A percentile compares a stretch with the other conserved stretches of the same genome.
Evolutionary conservation across 1,140 invertebrate genomes (phyloP).

Genomic region (Thalassaphorura encarpata): DNA sequence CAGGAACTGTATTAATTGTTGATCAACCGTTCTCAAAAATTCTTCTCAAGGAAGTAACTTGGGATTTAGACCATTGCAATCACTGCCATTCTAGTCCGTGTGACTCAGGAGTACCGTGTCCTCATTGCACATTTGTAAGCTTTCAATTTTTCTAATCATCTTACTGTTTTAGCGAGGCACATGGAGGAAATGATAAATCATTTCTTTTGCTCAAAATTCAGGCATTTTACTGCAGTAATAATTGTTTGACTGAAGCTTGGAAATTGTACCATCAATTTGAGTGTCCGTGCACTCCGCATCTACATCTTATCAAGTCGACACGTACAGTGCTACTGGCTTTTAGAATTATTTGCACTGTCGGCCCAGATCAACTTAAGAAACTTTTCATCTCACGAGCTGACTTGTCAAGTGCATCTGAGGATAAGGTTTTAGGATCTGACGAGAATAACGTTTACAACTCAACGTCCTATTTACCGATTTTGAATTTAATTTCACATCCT

Average conservation of each 20-base stretch:
- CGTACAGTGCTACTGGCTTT: constrained; percentile 1
- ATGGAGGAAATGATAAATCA: too few species aligned
- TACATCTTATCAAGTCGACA: neutral
- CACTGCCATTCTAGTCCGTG: neutral
- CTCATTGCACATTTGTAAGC: constrained; percentile 15
- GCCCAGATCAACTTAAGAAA: neutral
- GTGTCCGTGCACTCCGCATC: constrained; percentile 6
- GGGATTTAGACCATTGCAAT: constrained; percentile 10
- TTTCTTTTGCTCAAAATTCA: neutral
- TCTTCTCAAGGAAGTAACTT: constrained; percentile 4
- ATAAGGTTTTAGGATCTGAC: neutral
- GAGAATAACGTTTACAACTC: neutral
- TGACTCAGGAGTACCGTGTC: constrained; percentile 5
- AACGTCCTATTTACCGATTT: constrained; percentile 1
- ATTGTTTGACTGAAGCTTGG: neutral
- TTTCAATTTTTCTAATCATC: neutral
- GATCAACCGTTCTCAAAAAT: constrained; percentile 12
- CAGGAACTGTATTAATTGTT: constrained; percentile 1
- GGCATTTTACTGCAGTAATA: constrained; percentile 6
- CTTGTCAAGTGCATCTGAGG: neutral
- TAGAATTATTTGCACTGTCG: constrained; percentile 1
- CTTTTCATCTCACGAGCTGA: neutral
- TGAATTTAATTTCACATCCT: constrained; percentile 12
- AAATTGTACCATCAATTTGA: constrained; percentile 3
- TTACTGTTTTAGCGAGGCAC: neutral